Evolutionary conservation across 2,888 invertebrate genomes (phyloP).

Genomic region (Heliconius charithonia): DNA sequence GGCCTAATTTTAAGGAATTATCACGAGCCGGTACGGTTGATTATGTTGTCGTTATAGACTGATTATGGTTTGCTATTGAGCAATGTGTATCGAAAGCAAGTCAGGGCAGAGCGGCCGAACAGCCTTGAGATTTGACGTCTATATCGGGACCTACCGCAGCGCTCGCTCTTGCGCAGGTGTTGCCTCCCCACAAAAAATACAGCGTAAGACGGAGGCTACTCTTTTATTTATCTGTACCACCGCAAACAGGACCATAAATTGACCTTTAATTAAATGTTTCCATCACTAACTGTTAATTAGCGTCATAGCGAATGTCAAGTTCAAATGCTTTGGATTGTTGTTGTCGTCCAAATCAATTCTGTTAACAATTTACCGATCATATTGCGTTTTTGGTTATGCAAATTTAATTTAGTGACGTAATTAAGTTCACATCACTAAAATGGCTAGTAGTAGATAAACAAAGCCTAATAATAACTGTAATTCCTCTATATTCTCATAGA

Average conservation of each 20-base stretch:
- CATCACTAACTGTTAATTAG: slow-evolving; percentile 44
- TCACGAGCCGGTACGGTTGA: slow-evolving; percentile 47
- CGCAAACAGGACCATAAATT: slow-evolving; percentile 60
- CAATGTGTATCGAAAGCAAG: slow-evolving; percentile 72
- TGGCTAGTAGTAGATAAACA: background rate
- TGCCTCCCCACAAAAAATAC: slow-evolving; percentile 72
- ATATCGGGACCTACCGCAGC: slow-evolving; percentile 83
- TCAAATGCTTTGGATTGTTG: slow-evolving; percentile 35
- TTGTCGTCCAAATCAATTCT: background rate
- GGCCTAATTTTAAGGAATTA: slow-evolving; percentile 43
- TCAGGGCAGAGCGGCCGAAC: slow-evolving; percentile 57
- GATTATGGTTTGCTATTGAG: slow-evolving; percentile 66
- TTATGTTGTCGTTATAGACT: slow-evolving; percentile 56
- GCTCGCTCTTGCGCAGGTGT: slow-evolving; percentile 78
- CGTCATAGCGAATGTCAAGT: slow-evolving; percentile 36
- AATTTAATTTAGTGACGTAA: slow-evolving; percentile 2
- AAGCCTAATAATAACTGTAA: background rate
- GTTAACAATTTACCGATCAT: background rate
- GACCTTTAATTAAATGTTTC: slow-evolving; percentile 60
- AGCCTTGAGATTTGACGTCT: slow-evolving; percentile 83
- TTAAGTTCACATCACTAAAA: slow-evolving; percentile 13
- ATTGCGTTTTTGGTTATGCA: background rate
- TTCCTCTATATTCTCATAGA: background rate
- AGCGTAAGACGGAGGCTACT: slow-evolving; percentile 77
- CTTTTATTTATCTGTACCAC: slow-evolving; percentile 68